These are phyloP conservation scores for Trypoxylus dichotomus DNA, from an alignment of 1,140 invertebrate genomes.

Conservation along the genomic window DNA sequence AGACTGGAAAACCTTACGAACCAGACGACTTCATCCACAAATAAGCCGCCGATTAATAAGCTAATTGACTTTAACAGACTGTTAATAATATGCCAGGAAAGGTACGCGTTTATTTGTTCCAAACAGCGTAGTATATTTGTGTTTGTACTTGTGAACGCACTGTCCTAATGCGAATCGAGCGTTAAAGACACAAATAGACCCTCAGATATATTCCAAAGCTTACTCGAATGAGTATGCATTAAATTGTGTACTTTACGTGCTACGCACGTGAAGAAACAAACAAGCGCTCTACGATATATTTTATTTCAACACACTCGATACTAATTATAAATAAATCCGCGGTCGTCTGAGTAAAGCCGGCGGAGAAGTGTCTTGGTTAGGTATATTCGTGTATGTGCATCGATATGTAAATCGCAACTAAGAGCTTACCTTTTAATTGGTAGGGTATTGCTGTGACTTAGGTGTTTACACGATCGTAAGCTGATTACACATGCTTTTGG, in stretches of 20 bases:
- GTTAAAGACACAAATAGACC: slow-evolving; percentile 10
- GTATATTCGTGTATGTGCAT: background rate
- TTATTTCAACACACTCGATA: background rate
- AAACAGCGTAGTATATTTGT: background rate
- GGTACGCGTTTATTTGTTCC: background rate
- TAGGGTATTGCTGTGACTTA: background rate
- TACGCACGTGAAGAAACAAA: slow-evolving; percentile 14
- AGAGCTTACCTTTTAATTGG: background rate
- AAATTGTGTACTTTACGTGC: slow-evolving; percentile 19
- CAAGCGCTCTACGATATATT: background rate
- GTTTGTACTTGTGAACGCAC: background rate
- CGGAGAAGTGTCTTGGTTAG: background rate
- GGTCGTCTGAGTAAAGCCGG: background rate
- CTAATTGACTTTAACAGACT: background rate
- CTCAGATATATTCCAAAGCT: background rate
- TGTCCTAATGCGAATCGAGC: background rate
- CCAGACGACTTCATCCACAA: background rate
- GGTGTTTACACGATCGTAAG: background rate
- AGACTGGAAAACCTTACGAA: background rate
- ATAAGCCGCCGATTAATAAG: background rate
- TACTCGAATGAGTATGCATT: background rate
- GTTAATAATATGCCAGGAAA: slow-evolving; percentile 18
- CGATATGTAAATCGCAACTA: background rate
- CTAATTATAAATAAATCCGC: slow-evolving; percentile 19
- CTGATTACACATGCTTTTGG: no score